Percentiles rank a stretch among this genome's conserved stretches.
These are phyloP conservation scores for Lamprotornis superbus DNA, from an alignment of 2,113 vertebrate species.

Conservation along the genomic window DNA sequence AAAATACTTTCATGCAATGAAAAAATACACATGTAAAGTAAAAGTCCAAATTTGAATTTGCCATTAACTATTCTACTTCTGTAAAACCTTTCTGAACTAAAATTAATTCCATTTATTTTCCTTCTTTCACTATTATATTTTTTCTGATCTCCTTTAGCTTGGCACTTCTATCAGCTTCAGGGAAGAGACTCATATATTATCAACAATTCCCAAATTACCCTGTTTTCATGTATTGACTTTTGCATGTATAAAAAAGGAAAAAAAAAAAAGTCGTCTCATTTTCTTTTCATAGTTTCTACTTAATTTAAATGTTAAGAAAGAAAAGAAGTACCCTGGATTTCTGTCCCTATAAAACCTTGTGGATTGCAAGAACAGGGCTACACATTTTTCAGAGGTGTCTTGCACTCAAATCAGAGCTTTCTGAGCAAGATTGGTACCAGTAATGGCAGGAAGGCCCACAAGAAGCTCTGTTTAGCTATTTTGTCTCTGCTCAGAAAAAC, in stretches of 20 bases:
- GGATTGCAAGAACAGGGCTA: not conserved
- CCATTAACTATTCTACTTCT: not conserved
- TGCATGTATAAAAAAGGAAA: not conserved
- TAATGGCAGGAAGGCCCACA: not conserved
- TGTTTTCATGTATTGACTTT: not conserved
- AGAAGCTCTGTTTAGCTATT: constrained; percentile 5
- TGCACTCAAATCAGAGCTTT: not conserved
- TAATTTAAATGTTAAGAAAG: not conserved
- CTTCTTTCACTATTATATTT: not conserved
- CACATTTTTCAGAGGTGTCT: not conserved
- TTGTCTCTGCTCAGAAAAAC: constrained; percentile 17
- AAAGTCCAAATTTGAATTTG: not conserved
- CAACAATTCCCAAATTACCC: constrained; percentile 13
- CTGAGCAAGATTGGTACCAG: not conserved
- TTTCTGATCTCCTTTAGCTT: not conserved
- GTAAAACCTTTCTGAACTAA: not conserved
- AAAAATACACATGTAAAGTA: not conserved
- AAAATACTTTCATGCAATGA: not conserved
- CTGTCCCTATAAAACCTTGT: not conserved
- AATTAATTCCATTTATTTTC: not conserved
- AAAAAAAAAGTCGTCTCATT: not conserved
- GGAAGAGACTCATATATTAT: not conserved
- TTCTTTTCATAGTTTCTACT: constrained; percentile 5
- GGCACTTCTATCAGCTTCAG: not conserved
- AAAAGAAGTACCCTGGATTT: not conserved